A percentile compares a stretch with the other conserved stretches of the same genome.
These are phyloP conservation scores for Tetramorium alpestre DNA, from an alignment of 1,140 invertebrate species.

Conservation along the genomic window DNA sequence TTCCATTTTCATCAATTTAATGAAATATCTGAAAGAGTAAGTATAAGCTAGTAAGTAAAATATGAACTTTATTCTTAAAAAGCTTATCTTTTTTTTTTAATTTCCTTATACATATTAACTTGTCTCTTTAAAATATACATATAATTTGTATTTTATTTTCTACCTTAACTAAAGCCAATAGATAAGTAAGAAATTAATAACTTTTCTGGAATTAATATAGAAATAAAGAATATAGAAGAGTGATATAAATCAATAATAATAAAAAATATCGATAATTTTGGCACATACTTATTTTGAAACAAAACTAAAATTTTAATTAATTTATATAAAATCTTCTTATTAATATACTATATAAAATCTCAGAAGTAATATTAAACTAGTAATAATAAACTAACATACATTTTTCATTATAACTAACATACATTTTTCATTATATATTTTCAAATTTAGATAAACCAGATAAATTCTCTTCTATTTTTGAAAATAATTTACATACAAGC, in stretches of 20 bases:
- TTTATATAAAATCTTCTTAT: neutral
- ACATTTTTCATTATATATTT: neutral
- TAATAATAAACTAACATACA: too few species aligned
- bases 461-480: neutral
- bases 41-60: neutral
- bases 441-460: neutral
- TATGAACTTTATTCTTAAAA: constrained; percentile 3
- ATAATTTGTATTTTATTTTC: neutral
- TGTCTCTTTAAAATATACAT: neutral
- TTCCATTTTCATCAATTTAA: constrained; percentile 5
- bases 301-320: neutral
- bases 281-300: neutral
- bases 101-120: constrained; percentile 1
- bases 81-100: neutral
- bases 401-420: neutral
- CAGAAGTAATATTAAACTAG: neutral
- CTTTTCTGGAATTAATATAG: too few species aligned
- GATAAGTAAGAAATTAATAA: too few species aligned
- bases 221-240: neutral
- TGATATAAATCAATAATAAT: neutral
- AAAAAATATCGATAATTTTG: neutral
- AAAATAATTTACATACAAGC: neutral
- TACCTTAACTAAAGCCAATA: neutral
- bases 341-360: neutral
- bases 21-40: constrained; percentile 13